Base-by-base conservation (phyloP, 2,888 invertebrate genomes). In the Drosophila ochracea region DNA sequence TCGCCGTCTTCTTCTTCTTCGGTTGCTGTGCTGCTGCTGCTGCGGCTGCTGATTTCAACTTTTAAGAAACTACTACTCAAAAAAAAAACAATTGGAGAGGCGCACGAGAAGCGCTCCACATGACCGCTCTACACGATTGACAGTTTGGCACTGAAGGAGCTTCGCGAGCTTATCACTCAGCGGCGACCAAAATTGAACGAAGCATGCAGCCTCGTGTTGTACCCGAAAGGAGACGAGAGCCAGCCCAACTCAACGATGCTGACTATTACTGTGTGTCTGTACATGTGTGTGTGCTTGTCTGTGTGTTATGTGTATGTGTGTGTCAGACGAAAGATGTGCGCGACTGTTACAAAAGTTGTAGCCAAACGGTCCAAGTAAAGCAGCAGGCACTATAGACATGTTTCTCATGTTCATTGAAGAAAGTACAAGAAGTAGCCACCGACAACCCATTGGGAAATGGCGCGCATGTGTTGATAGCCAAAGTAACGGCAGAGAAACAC, bases 61-160 rank as follows among this genome's bases (percentile, higher is more conserved):
- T 72, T 70, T 65, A 80, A 71, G 65, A 87, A 80, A 86, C 80
- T 85, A 82, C 64, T 74, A 78, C 37, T 55, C 37, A 76, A 77
- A 77, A 80, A 80, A 76, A 80, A 73, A 82, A 84, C 71, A 82
- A 70, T 88, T 72, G 72, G 60, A 68, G 83, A 82, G 73, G 75
- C 91, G 84, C 91, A 81, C 84, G 76, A 78, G 68, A 73, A 66
- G 67, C 84, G 78, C 84, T 80, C 83, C 85, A 86, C 84, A 86
- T 90, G 85, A 91, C 92, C 92, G 89, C 89, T 90, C 92, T 85
- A 90, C 89, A 91, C 92, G 90, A 90, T 85, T 89, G 90, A 90
- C 90, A 90, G 90, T 92, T 92, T 92, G 92, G 91, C 92, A 93
- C 92, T 93, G 79, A 83, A 73, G 78, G 68, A 74, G 68, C 74